Percentiles rank a stretch among this genome's conserved stretches.
phyloP scores from a whole-genome alignment of 2,888 invertebrate genomes.

The Idaea straminata region DNA sequence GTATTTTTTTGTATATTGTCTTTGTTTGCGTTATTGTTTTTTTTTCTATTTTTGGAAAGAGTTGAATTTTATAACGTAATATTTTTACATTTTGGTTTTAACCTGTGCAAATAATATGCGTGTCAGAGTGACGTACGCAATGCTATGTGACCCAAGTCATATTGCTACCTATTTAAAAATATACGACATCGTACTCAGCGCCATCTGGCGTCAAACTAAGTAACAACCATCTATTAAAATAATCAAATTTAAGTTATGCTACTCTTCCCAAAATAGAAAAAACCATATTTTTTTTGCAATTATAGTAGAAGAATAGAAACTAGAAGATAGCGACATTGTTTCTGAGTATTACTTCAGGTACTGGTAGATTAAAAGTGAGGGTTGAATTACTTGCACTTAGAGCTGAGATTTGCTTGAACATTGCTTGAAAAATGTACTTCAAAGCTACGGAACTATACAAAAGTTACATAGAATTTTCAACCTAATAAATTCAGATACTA shows the following conservation, averaged over 20 bases:
- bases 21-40: constrained; percentile 28
- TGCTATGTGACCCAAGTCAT: too few relatives aligned
- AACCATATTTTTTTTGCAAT: constrained; percentile 24
- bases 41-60: constrained; percentile 25
- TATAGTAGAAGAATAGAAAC: constrained; percentile 48
- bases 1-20: constrained; percentile 40
- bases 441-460: too few relatives aligned
- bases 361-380: constrained; percentile 83
- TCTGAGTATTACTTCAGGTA: constrained; percentile 99
- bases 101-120: neutral
- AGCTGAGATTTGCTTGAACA: neutral
- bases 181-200: neutral
- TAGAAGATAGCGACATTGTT: constrained; percentile 81
- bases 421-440: neutral
- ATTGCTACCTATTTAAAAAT: too few relatives aligned
- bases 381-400: constrained; percentile 35
- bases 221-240: neutral
- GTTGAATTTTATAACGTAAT: constrained; percentile 1
- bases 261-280: constrained; percentile 7
- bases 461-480: too few relatives aligned
- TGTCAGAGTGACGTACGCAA: neutral
- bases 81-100: neutral
- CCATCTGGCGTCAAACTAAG: neutral
- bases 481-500: neutral
- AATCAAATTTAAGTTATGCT: neutral